Conservation (phyloP, 2,113 vertebrate species). For the Zapus hudsonius region DNA sequence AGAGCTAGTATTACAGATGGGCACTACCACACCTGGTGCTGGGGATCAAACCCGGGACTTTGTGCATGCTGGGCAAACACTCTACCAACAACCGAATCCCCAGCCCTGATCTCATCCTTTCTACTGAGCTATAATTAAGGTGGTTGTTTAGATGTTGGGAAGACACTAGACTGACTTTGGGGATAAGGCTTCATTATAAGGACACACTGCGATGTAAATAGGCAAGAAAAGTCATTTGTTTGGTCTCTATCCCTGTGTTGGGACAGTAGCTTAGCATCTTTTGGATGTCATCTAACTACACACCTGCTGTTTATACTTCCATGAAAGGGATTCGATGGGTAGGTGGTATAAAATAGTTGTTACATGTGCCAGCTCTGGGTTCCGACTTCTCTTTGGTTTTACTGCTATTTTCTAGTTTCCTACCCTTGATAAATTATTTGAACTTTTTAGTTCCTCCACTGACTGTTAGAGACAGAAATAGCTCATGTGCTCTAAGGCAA, state of each 20-base stretch:
- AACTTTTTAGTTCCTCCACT: background rate
- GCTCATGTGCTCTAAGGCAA: background rate
- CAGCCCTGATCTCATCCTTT: background rate
- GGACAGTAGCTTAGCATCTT: background rate
- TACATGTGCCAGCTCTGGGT: background rate
- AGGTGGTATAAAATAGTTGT: background rate
- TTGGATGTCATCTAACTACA: background rate
- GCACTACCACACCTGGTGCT: too few relatives aligned
- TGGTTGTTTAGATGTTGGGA: background rate
- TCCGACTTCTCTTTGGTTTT: background rate
- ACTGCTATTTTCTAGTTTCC: background rate
- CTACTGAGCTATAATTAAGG: background rate
- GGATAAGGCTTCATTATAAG: background rate
- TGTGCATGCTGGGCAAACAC: too few relatives aligned
- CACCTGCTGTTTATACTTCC: background rate
- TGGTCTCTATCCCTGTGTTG: background rate
- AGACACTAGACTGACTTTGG: background rate
- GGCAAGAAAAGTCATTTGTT: background rate
- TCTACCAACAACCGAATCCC: background rate
- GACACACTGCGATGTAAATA: background rate
- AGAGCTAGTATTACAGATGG: too few relatives aligned
- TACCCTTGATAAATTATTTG: background rate
- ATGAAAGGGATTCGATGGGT: background rate
- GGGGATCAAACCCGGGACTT: too few relatives aligned
- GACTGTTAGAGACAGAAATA: background rate